These are phyloP conservation scores for Tadarida brasiliensis DNA, from an alignment of 2,797 vertebrate species.

Conservation along the genomic window DNA sequence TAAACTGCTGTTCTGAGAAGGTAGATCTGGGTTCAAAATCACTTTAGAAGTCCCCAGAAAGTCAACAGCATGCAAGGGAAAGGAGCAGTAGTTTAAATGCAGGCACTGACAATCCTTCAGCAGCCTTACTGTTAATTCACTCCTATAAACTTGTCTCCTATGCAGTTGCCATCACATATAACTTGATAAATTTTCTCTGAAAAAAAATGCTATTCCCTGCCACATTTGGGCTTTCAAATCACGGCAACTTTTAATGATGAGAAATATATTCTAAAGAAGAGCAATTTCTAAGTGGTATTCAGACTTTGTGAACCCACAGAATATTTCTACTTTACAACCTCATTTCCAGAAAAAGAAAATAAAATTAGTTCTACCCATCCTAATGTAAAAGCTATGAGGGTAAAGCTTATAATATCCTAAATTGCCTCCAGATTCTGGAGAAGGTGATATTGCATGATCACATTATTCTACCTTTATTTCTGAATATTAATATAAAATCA, in stretches of 20 bases:
- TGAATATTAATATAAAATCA: neutral
- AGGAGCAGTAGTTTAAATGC: neutral
- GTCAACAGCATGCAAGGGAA: neutral
- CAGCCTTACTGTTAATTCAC: neutral
- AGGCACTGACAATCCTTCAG: neutral
- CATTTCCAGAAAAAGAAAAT: conserved; percentile 31
- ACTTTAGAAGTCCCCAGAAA: neutral
- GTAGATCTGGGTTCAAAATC: neutral
- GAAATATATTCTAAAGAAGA: neutral
- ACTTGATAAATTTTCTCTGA: neutral
- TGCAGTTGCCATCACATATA: neutral
- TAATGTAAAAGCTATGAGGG: neutral
- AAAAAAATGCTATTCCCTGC: neutral
- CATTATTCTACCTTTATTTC: neutral
- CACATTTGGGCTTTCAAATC: conserved; percentile 1
- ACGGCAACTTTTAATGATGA: neutral
- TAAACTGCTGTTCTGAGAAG: neutral
- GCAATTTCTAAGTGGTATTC: neutral
- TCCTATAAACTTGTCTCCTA: neutral
- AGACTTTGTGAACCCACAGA: neutral
- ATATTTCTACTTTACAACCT: neutral
- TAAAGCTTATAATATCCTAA: neutral
- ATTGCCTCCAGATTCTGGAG: neutral
- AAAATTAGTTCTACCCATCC: neutral
- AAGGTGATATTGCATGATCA: neutral